These are phyloP conservation scores for Xylophagus ater DNA, from an alignment of 2,888 invertebrate genomes.

Conservation along the genomic window DNA sequence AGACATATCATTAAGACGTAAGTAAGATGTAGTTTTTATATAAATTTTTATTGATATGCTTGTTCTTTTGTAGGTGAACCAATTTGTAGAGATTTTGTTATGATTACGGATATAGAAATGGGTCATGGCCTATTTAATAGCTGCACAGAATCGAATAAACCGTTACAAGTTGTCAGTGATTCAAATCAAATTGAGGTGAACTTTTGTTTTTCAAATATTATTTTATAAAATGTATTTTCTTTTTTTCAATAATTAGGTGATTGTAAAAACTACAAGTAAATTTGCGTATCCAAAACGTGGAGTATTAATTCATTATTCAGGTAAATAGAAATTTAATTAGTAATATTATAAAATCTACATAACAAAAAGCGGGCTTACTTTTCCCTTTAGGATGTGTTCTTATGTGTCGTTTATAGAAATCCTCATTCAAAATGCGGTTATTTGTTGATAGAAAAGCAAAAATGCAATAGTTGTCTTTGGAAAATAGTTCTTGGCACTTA, in stretches of 20 bases:
- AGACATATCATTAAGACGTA: slow-evolving; percentile 61
- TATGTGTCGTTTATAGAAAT: no score
- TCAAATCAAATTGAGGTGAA: slow-evolving; percentile 23
- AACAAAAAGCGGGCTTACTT: slow-evolving; percentile 3
- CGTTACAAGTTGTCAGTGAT: slow-evolving; percentile 20
- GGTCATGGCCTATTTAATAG: slow-evolving; percentile 20
- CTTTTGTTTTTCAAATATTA: no score
- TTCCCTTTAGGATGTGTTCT: slow-evolving; percentile 5
- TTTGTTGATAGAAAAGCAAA: no score
- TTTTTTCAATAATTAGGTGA: slow-evolving; percentile 27
- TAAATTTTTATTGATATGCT: background rate
- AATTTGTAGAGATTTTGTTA: slow-evolving; percentile 21
- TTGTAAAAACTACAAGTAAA: slow-evolving; percentile 41
- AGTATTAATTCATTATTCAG: slow-evolving; percentile 52
- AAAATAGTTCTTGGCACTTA: no score
- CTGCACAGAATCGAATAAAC: slow-evolving; percentile 20
- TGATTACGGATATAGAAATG: slow-evolving; percentile 19
- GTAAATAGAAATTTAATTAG: slow-evolving; percentile 33
- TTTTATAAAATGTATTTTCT: no score
- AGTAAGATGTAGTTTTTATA: slow-evolving; percentile 26
- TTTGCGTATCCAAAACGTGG: slow-evolving; percentile 50
- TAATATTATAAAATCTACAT: background rate
- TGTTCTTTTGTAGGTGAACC: slow-evolving; percentile 18
- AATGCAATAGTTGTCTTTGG: no score
- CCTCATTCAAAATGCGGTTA: no score